Evolutionary conservation across 2,888 invertebrate genomes (phyloP).

Genomic region (Patella depressa): DNA sequence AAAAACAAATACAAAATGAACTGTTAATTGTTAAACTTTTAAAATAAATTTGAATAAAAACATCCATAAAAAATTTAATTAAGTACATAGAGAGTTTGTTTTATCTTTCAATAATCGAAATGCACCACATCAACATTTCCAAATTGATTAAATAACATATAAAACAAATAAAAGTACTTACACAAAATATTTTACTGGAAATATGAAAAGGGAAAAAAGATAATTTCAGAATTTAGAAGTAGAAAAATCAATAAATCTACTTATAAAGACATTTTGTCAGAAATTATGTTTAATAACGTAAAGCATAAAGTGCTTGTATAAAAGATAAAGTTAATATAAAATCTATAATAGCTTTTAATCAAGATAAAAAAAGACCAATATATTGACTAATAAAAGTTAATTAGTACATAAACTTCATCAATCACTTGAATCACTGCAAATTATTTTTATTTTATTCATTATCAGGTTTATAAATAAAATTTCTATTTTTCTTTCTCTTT

Average conservation of each 20-base stretch:
- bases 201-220: slow-evolving; percentile 22
- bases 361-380: slow-evolving; percentile 14
- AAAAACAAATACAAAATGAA: too few relatives aligned
- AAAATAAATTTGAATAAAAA: too few relatives aligned
- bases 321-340: slow-evolving; percentile 21
- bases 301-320: slow-evolving; percentile 23
- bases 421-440: too few relatives aligned
- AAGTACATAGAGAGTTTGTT: too few relatives aligned
- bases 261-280: neutral
- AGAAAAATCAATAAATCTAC: neutral
- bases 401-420: too few relatives aligned
- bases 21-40: too few relatives aligned
- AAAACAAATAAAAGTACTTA: slow-evolving; percentile 39
- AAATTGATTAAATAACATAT: neutral
- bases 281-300: slow-evolving; percentile 57
- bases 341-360: neutral
- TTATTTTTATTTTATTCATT: too few relatives aligned
- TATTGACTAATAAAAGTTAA: too few relatives aligned
- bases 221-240: slow-evolving; percentile 14
- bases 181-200: slow-evolving; percentile 55
- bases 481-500: too few relatives aligned
- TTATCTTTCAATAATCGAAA: neutral
- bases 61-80: too few relatives aligned
- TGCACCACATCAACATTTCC: neutral
- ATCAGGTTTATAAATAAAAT: too few relatives aligned